Evolutionary conservation across 1,140 invertebrate species (phyloP).

Genomic region (Hermetia illucens): DNA sequence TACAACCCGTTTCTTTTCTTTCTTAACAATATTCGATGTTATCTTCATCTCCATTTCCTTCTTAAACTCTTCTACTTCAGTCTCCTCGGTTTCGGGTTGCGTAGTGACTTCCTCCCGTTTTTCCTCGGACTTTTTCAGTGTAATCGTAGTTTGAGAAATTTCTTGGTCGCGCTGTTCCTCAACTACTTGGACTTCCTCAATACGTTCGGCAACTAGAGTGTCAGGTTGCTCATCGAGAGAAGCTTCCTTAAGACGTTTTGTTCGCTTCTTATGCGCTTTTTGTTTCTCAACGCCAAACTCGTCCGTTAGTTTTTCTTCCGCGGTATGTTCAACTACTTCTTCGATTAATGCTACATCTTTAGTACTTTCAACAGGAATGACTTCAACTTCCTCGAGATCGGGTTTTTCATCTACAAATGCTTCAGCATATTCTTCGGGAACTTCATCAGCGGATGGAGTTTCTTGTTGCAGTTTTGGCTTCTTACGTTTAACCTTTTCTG

Average conservation of each 20-base stretch:
- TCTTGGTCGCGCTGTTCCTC: conserved; percentile 19
- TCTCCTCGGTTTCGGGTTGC: conserved; percentile 23
- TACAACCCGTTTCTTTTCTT: conserved; percentile 25
- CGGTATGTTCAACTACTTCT: conserved; percentile 18
- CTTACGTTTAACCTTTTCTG: conserved; percentile 22
- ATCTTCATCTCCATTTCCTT: conserved; percentile 36
- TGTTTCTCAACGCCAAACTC: conserved; percentile 16
- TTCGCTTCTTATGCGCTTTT: conserved; percentile 16
- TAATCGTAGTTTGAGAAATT: conserved; percentile 29
- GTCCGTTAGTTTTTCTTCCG: conserved; percentile 18
- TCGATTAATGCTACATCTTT: conserved; percentile 23
- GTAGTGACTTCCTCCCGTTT: conserved; percentile 24
- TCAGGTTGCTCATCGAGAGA: conserved; percentile 22
- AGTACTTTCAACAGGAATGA: conserved; percentile 19
- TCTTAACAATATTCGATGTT: conserved; percentile 33
- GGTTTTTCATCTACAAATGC: conserved; percentile 24
- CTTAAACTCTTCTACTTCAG: conserved; percentile 30
- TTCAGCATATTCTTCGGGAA: conserved; percentile 22
- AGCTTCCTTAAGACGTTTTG: conserved; percentile 21
- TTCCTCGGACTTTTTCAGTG: conserved; percentile 26
- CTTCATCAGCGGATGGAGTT: conserved; percentile 22
- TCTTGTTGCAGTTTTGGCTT: conserved; percentile 26
- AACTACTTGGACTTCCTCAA: conserved; percentile 4
- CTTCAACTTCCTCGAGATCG: conserved; percentile 29
- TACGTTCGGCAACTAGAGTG: conserved; percentile 15